Evolutionary conservation across 2,888 invertebrate genomes (phyloP).

Genomic region (Harpalus rufipes): DNA sequence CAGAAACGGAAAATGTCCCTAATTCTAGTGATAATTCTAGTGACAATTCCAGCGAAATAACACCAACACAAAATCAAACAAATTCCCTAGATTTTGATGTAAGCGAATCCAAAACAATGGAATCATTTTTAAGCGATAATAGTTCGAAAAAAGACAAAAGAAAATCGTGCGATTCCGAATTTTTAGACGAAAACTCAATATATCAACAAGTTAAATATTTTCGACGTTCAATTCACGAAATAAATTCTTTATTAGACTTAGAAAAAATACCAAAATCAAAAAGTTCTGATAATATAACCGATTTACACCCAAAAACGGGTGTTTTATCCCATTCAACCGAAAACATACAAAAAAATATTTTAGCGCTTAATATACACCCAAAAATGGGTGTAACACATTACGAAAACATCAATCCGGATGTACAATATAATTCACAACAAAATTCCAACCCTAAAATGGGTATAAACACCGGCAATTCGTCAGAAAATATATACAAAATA

Average conservation of each 20-base stretch:
- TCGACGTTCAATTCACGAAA: constrained; percentile 86
- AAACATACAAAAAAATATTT: no score
- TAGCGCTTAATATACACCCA: neutral
- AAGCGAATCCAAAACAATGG: neutral
- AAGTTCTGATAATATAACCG: neutral
- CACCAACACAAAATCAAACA: neutral
- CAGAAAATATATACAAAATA: neutral
- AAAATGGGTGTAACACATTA: neutral
- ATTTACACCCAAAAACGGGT: no score
- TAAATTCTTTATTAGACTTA: constrained; percentile 80
- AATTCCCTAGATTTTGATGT: neutral
- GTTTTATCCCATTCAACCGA: no score
- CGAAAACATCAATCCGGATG: no score
- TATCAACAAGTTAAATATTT: constrained; percentile 90
- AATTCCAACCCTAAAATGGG: neutral
- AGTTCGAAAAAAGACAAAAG: constrained; percentile 71
- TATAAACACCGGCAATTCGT: no score
- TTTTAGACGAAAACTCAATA: constrained; percentile 77
- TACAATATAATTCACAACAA: neutral
- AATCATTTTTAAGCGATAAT: constrained; percentile 12
- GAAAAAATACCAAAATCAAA: constrained; percentile 27
- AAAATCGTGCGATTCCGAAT: constrained; percentile 74
- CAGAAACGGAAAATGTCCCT: constrained; percentile 74
- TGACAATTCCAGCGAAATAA: neutral
- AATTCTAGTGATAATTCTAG: constrained; percentile 70